Base-by-base conservation (phyloP, 2,888 invertebrate genomes). In the Lutraria lutraria region DNA sequence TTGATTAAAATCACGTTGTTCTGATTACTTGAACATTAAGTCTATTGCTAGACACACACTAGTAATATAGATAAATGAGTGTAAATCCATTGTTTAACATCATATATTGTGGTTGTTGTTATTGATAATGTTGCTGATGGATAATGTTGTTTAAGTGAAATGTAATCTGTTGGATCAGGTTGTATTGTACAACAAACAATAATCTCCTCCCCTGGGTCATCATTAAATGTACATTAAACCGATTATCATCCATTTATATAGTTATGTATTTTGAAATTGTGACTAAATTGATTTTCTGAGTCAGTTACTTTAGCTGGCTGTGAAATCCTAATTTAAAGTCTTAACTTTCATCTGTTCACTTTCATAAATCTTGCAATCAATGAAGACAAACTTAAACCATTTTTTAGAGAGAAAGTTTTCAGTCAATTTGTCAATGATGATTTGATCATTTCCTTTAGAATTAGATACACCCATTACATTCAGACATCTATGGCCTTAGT, bases 381-480 rank as follows among this genome's bases (percentile, higher is more conserved):
- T 85, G 54, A 29, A 56, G 85, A 79, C 56, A 56, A 54, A 63
- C 79, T 25, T 56, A 43, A 29, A 80, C n/a, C 76, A 76, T 76
- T 76, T 76, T 85, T 85, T 34, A 25, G 31, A 54, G 84, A 15
- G 85, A 85, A 85, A 85, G 85, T 85, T 54, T 85, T 80, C 60
- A 85, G 79, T 85, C 85, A 85, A 85, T 85, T 85, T 85, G 85
- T 80, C 85, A 85, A 85, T 79, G 79, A 34, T 86, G 86, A 86
- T 86, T 86, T 54, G 86, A 86, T 86, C 43, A 80, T 60, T 81
- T 81, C 53, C 31, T 81, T 81, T 81, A 54, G 87, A 87, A 76
- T 87, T 56, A 82, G 82, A 87, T 87, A 87, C 82, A 82, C 82
- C 76, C 76, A 82, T 87, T 87, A 87, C 76, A 72, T 13, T 54